Conservation (phyloP, 1,140 invertebrate species). For the Dendrolimus kikuchii region DNA sequence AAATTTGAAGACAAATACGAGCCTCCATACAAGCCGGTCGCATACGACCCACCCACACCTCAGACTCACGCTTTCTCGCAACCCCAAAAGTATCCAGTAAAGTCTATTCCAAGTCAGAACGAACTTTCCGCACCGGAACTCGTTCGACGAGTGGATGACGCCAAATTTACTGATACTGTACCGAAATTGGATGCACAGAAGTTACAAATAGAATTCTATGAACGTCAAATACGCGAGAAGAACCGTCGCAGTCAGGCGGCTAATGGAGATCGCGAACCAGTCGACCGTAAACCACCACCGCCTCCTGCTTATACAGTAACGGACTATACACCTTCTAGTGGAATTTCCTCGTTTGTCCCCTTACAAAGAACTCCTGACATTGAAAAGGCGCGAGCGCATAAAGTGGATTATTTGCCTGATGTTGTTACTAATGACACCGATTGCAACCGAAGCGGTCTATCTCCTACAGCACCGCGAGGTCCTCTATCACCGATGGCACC, state of each 20-base stretch:
- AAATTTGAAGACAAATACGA: slow-evolving; percentile 64
- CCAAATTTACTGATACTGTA: slow-evolving; percentile 25
- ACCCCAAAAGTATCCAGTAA: slow-evolving; percentile 38
- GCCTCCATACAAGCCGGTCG: slow-evolving; percentile 17
- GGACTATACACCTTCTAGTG: slow-evolving; percentile 53
- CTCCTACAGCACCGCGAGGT: slow-evolving; percentile 8
- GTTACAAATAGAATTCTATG: slow-evolving; percentile 69
- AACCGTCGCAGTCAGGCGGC: slow-evolving; percentile 30
- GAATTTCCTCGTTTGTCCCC: slow-evolving; percentile 55
- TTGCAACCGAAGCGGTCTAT: slow-evolving; percentile 17
- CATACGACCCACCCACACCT: slow-evolving; percentile 34
- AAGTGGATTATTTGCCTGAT: slow-evolving; percentile 64
- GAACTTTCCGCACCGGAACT: slow-evolving; percentile 59
- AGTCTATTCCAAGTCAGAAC: slow-evolving; percentile 54
- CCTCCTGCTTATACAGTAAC: slow-evolving; percentile 51
- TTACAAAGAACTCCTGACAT: slow-evolving; percentile 69
- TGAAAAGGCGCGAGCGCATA: slow-evolving; percentile 62
- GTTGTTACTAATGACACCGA: slow-evolving; percentile 39
- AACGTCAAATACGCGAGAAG: slow-evolving; percentile 62
- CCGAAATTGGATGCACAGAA: slow-evolving; percentile 57
- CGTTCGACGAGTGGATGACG: slow-evolving; percentile 50
- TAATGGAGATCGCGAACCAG: slow-evolving; percentile 29
- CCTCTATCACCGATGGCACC: slow-evolving; percentile 8
- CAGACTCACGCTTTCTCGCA: slow-evolving; percentile 48
- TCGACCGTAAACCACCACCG: slow-evolving; percentile 30